Evolutionary conservation across 2,888 invertebrate species (phyloP), one percentile per base, ranked within the genome.

Genomic region (Alloscopus bannaensis): DNA sequence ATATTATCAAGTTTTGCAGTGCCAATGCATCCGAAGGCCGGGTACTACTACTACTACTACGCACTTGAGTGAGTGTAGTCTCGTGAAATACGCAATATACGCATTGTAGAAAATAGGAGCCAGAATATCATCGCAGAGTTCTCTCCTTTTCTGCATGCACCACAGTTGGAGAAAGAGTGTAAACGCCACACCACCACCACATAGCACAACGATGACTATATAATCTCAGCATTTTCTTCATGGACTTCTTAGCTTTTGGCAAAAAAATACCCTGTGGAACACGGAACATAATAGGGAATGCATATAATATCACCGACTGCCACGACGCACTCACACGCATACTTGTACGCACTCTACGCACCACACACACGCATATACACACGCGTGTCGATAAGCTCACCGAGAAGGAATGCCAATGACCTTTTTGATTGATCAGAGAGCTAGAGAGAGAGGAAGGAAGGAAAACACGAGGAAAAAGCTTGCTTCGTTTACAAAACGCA

Each of bases 361-460:
- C 18, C 22, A 11, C 40, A 29, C 66, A 40, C 36, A 73, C 31
- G 59, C 20, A 59, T 45, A 69, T 64, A 47, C 65, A 60, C 73
- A 80, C 83, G 83, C 80, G 83, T 81, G 83, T 83, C 83, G 80
- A 81, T 81, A 80, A 75, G 73, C 72, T 66, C 70, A 40, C 77
- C 62, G 72, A 82, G 81, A 70, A 81, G 81, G 81, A 82, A 84
- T 83, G 84, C 83, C 84, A 84, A 84, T 84, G 84, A 84, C 84
- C 84, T 78, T 83, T 84, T 71, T 83, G 83, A 84, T 84, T 83
- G 84, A 84, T 84, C 84, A 81, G 70, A 29, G 69, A 50, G 70
- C 62, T 24, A 55, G 68, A 57, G 45, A 36, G 50, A 57, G 57
- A 50, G 47, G 50, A 62, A 16, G 64, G 64, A 72, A 65, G 66